phyloP scores from a whole-genome alignment of 2,113 vertebrate genomes.

The Morone chrysops region DNA sequence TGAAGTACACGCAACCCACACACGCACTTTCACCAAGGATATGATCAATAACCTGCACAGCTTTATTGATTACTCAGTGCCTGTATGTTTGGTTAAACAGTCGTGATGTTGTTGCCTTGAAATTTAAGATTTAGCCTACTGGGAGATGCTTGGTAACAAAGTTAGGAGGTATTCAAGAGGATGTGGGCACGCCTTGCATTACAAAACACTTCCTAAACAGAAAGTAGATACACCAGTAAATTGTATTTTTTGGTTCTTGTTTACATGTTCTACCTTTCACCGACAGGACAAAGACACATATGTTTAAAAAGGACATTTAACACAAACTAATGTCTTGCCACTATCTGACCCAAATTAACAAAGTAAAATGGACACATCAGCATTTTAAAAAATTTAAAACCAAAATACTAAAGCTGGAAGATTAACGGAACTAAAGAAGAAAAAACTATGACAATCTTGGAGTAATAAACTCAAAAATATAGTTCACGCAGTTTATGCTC shows the following conservation, averaged over 20 bases:
- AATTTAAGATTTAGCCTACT: neutral
- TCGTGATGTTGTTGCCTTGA: neutral
- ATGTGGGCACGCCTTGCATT: slow-evolving; percentile 17
- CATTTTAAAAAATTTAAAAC: neutral
- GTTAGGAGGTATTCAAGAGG: slow-evolving; percentile 6
- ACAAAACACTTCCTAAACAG: slow-evolving; percentile 9
- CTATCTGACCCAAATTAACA: neutral
- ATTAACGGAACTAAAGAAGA: neutral
- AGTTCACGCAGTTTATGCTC: neutral
- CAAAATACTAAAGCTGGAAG: neutral
- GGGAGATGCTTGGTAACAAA: slow-evolving; percentile 21
- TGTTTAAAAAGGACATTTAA: neutral
- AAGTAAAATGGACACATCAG: neutral
- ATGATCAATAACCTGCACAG: neutral
- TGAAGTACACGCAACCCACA: slow-evolving; percentile 42
- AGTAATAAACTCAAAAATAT: neutral
- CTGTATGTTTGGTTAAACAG: neutral
- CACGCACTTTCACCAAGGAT: slow-evolving; percentile 10
- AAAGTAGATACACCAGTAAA: neutral
- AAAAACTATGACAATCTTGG: neutral
- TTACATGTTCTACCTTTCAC: neutral
- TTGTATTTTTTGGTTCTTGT: neutral
- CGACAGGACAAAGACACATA: neutral
- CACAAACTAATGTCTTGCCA: neutral
- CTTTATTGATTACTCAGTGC: neutral